Evolutionary conservation across 37 sponge, comb jelly and placozoan species (phyloP), one percentile per base, ranked within the genome.

Genomic region (Chondrilla cf. caribensis): DNA sequence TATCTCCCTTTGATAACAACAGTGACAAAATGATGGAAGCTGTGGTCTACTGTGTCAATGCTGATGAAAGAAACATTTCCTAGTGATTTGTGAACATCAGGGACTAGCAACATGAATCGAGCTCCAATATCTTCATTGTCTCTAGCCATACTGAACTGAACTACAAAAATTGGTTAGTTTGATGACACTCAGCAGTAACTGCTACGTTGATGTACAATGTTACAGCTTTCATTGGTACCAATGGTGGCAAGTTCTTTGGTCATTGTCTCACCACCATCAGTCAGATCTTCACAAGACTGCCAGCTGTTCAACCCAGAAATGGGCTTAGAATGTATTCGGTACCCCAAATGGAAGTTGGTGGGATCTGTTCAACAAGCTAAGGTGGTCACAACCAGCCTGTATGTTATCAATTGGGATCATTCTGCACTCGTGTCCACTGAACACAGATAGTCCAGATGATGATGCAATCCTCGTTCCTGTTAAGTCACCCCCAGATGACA

Each of bases 361-460:
- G 76, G 15, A 73, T 40, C 76, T 73, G 76, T 38, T 73, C 76
- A 5, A 73, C 76, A 39, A 73, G n/a, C n/a, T n/a, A n/a, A n/a
- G 41, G 24, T 73, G 76, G 44, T 73, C 43, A 39, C 76, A 73
- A 25, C 2, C 41, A 47, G 11, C 11, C 11, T 47, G 51, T 15
- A 19, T 15, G 29, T n/a, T 28, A 24, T 73, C 76, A 21, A 11
- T 24, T 17, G 21, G 41, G 40, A 42, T 32, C 17, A 40, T 21
- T 14, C 44, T 43, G 40, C 76, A 73, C 44, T 73, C 76, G 7
- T 73, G 76, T 39, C 76, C 76, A 22, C 76, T 73, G 76, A 36
- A 73, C 44, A 73, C 76, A 39, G 76, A 36, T 19, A 73, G 6
- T 40, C 41, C 43, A 2, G n/a, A 36, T 22, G 31, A 36, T 3